Evolutionary conservation across 2,113 vertebrate species (phyloP), one percentile per base, ranked within the genome.

Genomic region (Noturus placidus): DNA sequence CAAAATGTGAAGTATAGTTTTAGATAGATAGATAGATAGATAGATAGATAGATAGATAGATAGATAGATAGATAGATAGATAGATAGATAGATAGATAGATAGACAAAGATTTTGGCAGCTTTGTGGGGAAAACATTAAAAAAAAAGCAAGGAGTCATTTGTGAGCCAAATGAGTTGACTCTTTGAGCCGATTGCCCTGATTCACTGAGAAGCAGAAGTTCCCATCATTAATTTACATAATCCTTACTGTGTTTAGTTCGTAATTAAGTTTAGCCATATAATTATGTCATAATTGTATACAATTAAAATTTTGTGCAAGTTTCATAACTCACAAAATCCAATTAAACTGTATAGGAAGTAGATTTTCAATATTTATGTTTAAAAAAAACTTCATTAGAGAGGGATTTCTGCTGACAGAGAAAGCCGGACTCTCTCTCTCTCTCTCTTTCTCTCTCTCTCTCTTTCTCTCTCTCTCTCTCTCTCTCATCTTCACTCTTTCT

Each of bases 331-430:
- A 1, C 10, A 38, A 25, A 35, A 81, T 56, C 15, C 52, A 80
- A 80, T 57, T 57, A 59, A 59, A 35, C 19, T 1, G 30, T 81
- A 22, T 1, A 5, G 33, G 54, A 38, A 38, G 79, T 38, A 35
- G 33, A 81, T 81, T 38, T 59, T 25, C 11, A 81, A 2, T 38
- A 20, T 81, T 81, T 59, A 38, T 35, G 19, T 81, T 57, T 86
- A 91, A 88, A 89, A 89, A 81, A 84, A 87, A 90, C 86, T 91
- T 87, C 88, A 90, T 91, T 90, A 92, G 79, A 84, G 87, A 88
- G 87, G 84, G 83, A 82, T 86, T 88, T 80, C 85, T 90, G 90
- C 85, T 86, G 93, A 92, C 91, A 90, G 88, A 88, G 69, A 67
- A 88, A 88, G 89, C 82, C 87, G 88, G 89, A 87, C 87, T 86